Percentiles rank a stretch among this genome's conserved stretches.
phyloP scores from a whole-genome alignment of 2,888 invertebrate species.

The Gerris lacustris region DNA sequence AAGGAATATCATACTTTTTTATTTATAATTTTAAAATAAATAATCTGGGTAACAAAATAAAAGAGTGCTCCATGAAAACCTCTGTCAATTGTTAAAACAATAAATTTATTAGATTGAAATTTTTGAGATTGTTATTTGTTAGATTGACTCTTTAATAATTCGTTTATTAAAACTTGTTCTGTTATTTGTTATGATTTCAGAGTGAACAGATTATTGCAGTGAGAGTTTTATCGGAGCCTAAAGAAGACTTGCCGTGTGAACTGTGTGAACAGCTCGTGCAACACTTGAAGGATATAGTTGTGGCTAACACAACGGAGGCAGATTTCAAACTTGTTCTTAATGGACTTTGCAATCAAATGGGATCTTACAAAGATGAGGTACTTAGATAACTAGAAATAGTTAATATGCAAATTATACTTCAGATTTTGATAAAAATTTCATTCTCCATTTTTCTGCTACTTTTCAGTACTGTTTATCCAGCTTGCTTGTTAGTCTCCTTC shows the following conservation, averaged over 20 bases:
- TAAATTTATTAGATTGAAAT: too few relatives aligned
- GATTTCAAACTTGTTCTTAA: slow-evolving; percentile 60
- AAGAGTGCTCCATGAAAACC: too few relatives aligned
- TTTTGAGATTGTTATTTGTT: too few relatives aligned
- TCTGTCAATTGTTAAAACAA: too few relatives aligned
- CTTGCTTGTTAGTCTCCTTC: too few relatives aligned
- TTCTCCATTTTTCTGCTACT: slow-evolving; percentile 8
- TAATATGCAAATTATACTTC: neutral
- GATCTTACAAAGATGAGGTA: slow-evolving; percentile 53
- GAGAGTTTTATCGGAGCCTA: neutral
- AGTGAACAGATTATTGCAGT: neutral
- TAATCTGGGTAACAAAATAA: too few relatives aligned
- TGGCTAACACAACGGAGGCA: slow-evolving; percentile 70
- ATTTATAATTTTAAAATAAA: too few relatives aligned
- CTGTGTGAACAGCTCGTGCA: slow-evolving; percentile 70
- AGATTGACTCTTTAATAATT: slow-evolving; percentile 14
- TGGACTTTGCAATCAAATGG: slow-evolving; percentile 67
- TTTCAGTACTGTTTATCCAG: neutral
- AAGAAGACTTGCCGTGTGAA: slow-evolving; percentile 63
- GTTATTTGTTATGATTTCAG: neutral
- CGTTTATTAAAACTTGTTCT: too few relatives aligned
- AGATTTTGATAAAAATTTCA: slow-evolving; percentile 4
- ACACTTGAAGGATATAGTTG: slow-evolving; percentile 64
- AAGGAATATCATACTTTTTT: too few relatives aligned
- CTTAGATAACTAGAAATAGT: slow-evolving; percentile 1